Evolutionary conservation across 1,140 invertebrate species (phyloP), one percentile per base, ranked within the genome.

Genomic region (Cotesia glomerata): DNA sequence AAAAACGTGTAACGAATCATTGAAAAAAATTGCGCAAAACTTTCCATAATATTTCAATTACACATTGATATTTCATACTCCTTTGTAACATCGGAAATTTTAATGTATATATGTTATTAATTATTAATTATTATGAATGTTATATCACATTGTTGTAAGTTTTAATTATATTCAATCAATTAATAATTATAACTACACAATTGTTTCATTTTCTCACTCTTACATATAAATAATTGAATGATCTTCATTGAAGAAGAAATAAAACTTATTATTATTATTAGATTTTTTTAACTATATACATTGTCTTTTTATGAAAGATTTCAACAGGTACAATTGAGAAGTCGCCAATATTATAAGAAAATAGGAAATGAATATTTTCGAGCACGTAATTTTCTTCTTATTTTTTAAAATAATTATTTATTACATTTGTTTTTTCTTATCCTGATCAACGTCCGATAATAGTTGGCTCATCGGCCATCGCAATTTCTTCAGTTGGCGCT

Each of bases 401-500:
- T 67, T 72, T 34, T 65, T 16, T 32, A 59, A 65, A 66, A 67
- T 67, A 35, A 69, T 45, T 71, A 69, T 67, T 70, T 54, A n/a
- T 54, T 54, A n/a, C 13, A n/a, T 16, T 54, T 14, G 1, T 5
- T 54, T 54, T 45, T 69, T 72, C 45, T 58, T 75, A 68, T 73
- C 68, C 65, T 56, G 71, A 73, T 92, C 88, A 94, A 89, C 94
- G 91, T 75, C 94, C 93, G 75, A 95, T 93, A 74, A 93, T 93
- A 14, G 93, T 93, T 0, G 94, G 93, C 80, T 95, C 94, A 78
- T 96, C 94, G 18, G 94, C 93, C 90, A 94, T 92, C 0, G 93
- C 93, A 16, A 94, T 85, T 78, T 94, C 92, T 75, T 95, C 94
- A 18, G 90, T 93, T 0, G 91, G 91, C 5, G 93, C 93, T 78